These are phyloP conservation scores for Ceramica pisi DNA, from an alignment of 2,888 invertebrate species.

Conservation along the genomic window DNA sequence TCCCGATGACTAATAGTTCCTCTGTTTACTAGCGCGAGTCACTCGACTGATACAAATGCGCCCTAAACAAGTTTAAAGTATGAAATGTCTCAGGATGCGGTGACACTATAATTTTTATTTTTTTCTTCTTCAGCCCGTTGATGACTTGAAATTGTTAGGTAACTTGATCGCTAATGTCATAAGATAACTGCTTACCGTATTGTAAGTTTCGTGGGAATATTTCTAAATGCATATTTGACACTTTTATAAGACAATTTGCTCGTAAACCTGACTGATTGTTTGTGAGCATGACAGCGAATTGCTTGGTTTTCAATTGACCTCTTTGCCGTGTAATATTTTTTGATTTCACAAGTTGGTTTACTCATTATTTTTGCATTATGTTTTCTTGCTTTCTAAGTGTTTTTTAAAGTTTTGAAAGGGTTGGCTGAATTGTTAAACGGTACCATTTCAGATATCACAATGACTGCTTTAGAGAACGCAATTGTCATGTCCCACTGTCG, in stretches of 20 bases:
- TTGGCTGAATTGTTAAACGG: conserved; percentile 23
- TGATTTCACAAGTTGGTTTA: conserved; percentile 47
- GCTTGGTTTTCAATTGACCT: conserved; percentile 48
- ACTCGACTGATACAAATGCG: conserved; percentile 67
- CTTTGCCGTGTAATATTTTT: conserved; percentile 46
- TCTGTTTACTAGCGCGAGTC: conserved; percentile 63
- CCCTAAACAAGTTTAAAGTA: conserved; percentile 66
- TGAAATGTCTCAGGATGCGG: conserved; percentile 70
- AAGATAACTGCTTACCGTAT: conserved; percentile 57
- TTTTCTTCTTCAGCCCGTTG: conserved; percentile 56
- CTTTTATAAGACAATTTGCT: conserved; percentile 53
- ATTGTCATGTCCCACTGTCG: conserved; percentile 14
- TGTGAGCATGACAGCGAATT: conserved; percentile 31
- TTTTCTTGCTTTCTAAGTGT: conserved; percentile 59
- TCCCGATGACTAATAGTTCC: conserved; percentile 59
- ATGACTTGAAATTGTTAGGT: conserved; percentile 70
- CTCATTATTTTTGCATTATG: conserved; percentile 69
- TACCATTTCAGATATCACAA: conserved; percentile 3
- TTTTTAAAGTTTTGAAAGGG: conserved; percentile 39
- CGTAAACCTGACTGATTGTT: conserved; percentile 47
- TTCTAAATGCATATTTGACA: conserved; percentile 59
- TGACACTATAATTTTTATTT: conserved; percentile 59
- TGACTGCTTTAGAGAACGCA: not conserved
- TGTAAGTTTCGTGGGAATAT: conserved; percentile 68
- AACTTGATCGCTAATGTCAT: conserved; percentile 69